Evolutionary conservation across 2,113 vertebrate species (phyloP).

Genomic region (Sigmodon hispidus): DNA sequence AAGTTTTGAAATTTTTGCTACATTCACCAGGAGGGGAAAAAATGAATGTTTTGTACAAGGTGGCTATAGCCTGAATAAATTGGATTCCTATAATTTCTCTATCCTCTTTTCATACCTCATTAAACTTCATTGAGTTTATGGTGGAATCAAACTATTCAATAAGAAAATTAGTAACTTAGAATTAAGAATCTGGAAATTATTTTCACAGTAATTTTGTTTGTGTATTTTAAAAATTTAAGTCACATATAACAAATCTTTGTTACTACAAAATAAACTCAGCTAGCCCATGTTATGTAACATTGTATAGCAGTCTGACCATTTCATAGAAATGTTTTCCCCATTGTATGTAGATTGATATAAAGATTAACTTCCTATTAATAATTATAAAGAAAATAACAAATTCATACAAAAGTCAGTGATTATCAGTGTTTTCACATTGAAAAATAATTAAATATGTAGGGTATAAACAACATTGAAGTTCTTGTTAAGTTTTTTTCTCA

Average conservation of each 20-base stretch:
- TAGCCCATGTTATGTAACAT: background rate
- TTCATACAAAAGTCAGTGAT: background rate
- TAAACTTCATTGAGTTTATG: background rate
- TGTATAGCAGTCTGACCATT: background rate
- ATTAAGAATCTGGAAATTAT: background rate
- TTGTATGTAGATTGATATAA: background rate
- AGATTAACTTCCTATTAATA: background rate
- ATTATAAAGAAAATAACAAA: background rate
- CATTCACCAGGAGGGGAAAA: no score
- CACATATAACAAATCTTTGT: background rate
- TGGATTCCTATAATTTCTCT: background rate
- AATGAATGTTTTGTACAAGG: no score
- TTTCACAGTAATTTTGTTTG: background rate
- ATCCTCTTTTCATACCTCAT: background rate
- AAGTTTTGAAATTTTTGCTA: background rate
- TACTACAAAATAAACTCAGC: background rate
- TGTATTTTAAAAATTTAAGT: slow-evolving; percentile 26
- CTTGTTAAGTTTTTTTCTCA: background rate
- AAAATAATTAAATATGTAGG: background rate
- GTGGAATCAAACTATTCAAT: background rate
- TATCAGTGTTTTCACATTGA: background rate
- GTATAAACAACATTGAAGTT: background rate
- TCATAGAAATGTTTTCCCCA: background rate
- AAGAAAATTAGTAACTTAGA: background rate
- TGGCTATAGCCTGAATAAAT: background rate